Conservation (phyloP, 2,797 vertebrate genomes). For the Coilia nasus region DNA sequence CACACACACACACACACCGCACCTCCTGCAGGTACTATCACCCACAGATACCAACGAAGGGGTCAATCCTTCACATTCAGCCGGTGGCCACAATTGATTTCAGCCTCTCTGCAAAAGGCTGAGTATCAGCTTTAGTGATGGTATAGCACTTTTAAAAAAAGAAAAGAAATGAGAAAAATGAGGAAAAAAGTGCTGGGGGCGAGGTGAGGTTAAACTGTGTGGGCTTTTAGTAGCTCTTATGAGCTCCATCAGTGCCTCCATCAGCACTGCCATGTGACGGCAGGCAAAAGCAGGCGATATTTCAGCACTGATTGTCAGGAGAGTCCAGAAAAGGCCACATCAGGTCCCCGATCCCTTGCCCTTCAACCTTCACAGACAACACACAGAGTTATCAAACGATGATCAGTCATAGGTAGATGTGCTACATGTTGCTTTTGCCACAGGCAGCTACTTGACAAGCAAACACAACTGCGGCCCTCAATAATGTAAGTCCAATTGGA, state of each 20-base stretch:
- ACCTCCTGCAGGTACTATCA: background rate
- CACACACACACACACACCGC: background rate
- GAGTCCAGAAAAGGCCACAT: background rate
- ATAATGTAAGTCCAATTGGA: background rate
- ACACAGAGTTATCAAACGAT: too few species aligned
- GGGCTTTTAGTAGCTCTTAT: constrained; percentile 1
- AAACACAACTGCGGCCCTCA: too few species aligned
- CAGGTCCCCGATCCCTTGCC: background rate
- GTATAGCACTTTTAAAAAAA: background rate
- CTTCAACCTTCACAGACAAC: background rate
- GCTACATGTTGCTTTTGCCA: background rate
- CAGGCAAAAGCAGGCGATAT: background rate
- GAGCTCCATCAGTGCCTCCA: background rate
- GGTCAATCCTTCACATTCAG: constrained; percentile 26
- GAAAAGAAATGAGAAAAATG: background rate
- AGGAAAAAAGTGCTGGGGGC: too few species aligned
- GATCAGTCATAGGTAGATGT: background rate
- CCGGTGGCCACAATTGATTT: constrained; percentile 1
- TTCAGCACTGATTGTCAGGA: background rate
- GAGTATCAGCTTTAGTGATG: background rate
- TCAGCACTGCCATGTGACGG: too few species aligned
- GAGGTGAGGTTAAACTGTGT: background rate
- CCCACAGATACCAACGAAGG: background rate
- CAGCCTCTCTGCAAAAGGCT: background rate
- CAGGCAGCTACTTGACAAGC: background rate